Evolutionary conservation across 2,797 vertebrate genomes (phyloP), one percentile per base, ranked within the genome.

Genomic region (Melanotaenia maccullochi): DNA sequence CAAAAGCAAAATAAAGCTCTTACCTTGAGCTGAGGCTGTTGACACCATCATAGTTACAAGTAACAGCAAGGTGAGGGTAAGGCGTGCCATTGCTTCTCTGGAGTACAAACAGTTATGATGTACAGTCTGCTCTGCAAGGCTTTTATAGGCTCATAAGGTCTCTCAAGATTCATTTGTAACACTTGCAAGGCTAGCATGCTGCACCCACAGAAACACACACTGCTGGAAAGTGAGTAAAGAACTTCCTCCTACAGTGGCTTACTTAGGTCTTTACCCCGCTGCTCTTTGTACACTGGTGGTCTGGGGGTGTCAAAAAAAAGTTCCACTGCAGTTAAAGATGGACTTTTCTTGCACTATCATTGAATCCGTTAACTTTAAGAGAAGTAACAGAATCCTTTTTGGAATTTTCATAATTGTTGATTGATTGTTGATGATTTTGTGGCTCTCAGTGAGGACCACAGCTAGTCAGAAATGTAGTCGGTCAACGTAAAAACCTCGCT

Each of bases 1-100:
- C 14, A 13, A 30, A 68, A 25, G 24, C 2, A 25, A 25, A 25
- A 25, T 25, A 25, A 25, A 25, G 24, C 3, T 20, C 83, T 82
- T 78, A 92, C 92, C 92, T 76, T 81, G 76, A 16, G 83, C 74
- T 2, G 75, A 80, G 44, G 33, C 56, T 3, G 62, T 40, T 0
- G 71, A 68, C 58, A 85, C 30, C 71, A 85, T n/a, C 9, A 78
- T 2, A 5, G 71, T 4, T 13, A 76, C 0, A 18, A 88, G 30
- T 14, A 90, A 36, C 49, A 90, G 60, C 0, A 38, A 63, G 60
- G 83, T 44, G 22, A 82, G 35, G 2, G 14, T 9, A 1, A 79
- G 55, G 7, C 52, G 22, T 58, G 40, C 75, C 92, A 91, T 92
- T 20, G 36, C 47, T 49, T 5, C 38, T 67, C 71, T 60, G 32